Conservation (phyloP, 2,888 invertebrate species). For the Caenorhabditis doughertyi region DNA sequence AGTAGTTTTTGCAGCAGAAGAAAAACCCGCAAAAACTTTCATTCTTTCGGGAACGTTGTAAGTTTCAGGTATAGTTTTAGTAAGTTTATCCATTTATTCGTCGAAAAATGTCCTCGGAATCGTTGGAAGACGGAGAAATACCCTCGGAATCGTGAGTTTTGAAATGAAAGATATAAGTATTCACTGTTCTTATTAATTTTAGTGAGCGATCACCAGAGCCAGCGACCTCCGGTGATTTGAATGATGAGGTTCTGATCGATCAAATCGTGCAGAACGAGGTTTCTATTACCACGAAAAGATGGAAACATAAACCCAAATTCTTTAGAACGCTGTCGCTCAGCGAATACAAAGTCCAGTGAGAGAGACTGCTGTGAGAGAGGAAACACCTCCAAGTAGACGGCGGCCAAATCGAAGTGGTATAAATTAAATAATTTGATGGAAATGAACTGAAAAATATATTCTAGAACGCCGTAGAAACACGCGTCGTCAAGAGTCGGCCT, state of each 20-base stretch:
- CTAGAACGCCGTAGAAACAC: not conserved
- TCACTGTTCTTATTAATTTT: not conserved
- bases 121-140: constrained; percentile 59
- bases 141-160: constrained; percentile 48
- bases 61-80: constrained; percentile 30
- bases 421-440: not conserved
- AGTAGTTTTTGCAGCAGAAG: no score
- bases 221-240: constrained; percentile 30
- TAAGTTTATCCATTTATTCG: not conserved
- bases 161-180: not conserved
- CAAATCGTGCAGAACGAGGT: constrained; percentile 30
- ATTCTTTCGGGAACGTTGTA: not conserved
- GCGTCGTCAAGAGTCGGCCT: not conserved
- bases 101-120: constrained; percentile 24
- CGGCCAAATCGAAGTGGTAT: not conserved
- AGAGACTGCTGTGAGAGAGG: no score
- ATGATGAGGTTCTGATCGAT: constrained; percentile 33
- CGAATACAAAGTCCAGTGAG: not conserved
- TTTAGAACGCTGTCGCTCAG: not conserved
- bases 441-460: not conserved
- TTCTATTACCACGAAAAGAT: not conserved
- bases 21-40: not conserved
- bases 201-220: constrained; percentile 7
- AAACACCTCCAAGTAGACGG: no score
- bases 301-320: not conserved